Base-by-base conservation (phyloP, 2,113 vertebrate genomes). In the Heterotilapia buettikoferi region DNA sequence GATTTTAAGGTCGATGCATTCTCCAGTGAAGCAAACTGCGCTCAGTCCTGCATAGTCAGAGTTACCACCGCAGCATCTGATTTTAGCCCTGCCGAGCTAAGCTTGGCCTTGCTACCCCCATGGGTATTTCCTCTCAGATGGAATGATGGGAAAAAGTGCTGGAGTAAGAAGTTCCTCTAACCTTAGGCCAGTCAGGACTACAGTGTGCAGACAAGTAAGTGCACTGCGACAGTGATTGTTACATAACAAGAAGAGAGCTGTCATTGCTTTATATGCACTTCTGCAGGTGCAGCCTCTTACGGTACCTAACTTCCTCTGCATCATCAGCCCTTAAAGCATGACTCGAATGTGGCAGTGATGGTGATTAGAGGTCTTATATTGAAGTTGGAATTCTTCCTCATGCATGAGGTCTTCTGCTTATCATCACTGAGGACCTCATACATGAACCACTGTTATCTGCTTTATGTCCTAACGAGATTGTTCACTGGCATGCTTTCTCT, bases 61-160 rank as follows among this genome's bases (percentile, higher is more conserved):
- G 73, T 43, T 57, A 33, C 47, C 53, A 38, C 80, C 18, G 83
- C 87, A 82, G 76, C 31, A 56, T 90, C 80, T 16, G 79, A 89
- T 38, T 90, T 87, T 21, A 82, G 79, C 38, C 56, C 31, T 71
- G 79, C 63, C 7, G 6, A 76, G 80, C 82, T 29, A 36, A 85
- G 87, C 86, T 79, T 80, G 63, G 36, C 88, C 82, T 83, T 31
- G 84, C 83, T 88, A 57, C 84, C 89, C 86, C 90, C 87, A 9
- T 18, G 92, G 91, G 86, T 87, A 78, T 92, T 91, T 83, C 71
- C 68, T 87, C 61, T 89, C 82, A 87, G 66, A 83, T 83, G 88
- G 90, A 90, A 82, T 73, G 83, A 88, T 88, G 63, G 40, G 40
- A 85, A 89, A 68, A 95, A 92, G 79, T 92, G 94, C 92, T 92